phyloP scores from a whole-genome alignment of 2,113 vertebrate species.

The Anguilla japonica region DNA sequence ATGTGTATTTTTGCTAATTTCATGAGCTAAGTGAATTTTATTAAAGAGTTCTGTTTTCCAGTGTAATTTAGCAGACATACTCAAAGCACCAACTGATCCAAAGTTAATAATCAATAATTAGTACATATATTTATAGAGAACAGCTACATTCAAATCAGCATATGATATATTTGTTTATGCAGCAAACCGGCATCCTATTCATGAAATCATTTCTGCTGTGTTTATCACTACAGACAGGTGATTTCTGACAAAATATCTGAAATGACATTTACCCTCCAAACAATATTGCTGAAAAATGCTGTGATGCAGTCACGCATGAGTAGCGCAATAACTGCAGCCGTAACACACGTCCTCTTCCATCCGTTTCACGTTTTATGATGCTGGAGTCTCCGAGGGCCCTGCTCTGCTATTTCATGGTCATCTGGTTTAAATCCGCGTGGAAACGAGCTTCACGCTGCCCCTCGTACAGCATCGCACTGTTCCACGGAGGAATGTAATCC shows the following conservation, averaged over 20 bases:
- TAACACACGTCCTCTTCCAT: neutral
- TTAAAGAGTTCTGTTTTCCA: neutral
- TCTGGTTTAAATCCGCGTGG: constrained; percentile 26
- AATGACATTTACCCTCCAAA: neutral
- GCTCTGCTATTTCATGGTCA: constrained; percentile 33
- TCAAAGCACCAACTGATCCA: no score
- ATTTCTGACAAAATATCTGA: neutral
- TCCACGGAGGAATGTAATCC: constrained; percentile 45
- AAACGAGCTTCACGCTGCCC: constrained; percentile 40
- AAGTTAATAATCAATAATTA: no score
- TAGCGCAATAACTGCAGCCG: neutral
- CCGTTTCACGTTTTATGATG: neutral
- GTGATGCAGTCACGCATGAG: neutral
- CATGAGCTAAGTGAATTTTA: neutral
- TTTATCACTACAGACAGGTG: neutral
- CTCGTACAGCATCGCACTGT: constrained; percentile 51
- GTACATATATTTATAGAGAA: neutral
- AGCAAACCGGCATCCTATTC: no score
- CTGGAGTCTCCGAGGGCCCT: neutral
- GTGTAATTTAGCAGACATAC: neutral
- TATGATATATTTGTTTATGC: neutral
- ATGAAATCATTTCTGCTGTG: neutral
- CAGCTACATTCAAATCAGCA: neutral
- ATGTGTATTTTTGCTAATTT: neutral
- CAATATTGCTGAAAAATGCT: neutral